These are phyloP conservation scores for Musca vetustissima DNA, from an alignment of 1,140 invertebrate species.

Conservation along the genomic window DNA sequence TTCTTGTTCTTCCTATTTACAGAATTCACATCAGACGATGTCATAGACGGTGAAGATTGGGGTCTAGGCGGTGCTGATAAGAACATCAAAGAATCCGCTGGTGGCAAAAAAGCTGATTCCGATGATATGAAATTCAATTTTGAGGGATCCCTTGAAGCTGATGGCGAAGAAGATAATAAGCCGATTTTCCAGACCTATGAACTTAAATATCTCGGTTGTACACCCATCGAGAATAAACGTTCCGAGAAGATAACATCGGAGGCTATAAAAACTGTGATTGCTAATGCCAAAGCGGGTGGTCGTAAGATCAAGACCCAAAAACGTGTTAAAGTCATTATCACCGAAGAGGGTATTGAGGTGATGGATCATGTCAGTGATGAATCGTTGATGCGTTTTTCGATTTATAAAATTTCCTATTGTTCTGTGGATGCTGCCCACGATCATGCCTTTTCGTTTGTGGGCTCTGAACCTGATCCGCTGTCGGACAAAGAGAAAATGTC, in stretches of 20 bases:
- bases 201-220: conserved; percentile 74
- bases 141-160: conserved; percentile 56
- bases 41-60: conserved; percentile 27
- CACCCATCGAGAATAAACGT: conserved; percentile 66
- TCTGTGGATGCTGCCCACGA: conserved; percentile 81
- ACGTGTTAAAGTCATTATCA: conserved; percentile 73
- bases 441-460: conserved; percentile 84
- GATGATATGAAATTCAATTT: conserved; percentile 47
- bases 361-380: conserved; percentile 70
- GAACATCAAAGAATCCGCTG: neutral
- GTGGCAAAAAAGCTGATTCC: neutral
- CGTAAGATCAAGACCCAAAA: conserved; percentile 68
- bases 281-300: conserved; percentile 65
- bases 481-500: conserved; percentile 73
- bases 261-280: conserved; percentile 71
- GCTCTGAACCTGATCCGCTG: conserved; percentile 27
- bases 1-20: conserved; percentile 31
- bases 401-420: conserved; percentile 89
- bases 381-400: conserved; percentile 74
- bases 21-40: conserved; percentile 44
- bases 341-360: conserved; percentile 72
- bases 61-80: neutral
- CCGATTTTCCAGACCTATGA: conserved; percentile 60
- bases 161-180: conserved; percentile 41
- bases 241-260: conserved; percentile 67